Base-by-base conservation (phyloP, 1,140 invertebrate genomes). In the Panagrolaimus sp. region DNA sequence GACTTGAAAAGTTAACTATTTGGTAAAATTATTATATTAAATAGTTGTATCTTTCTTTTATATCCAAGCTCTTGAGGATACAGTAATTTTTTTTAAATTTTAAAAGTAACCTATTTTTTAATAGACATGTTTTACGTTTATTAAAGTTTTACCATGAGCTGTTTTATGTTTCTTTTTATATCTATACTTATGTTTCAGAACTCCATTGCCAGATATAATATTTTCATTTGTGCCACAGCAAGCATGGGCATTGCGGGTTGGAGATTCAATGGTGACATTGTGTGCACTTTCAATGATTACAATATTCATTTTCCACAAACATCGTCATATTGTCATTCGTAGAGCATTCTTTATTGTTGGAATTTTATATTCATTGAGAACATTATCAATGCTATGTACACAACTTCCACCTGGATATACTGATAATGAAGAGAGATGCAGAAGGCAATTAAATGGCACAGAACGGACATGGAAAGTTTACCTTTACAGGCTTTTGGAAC, bases 181-280 rank as follows among this genome's bases (percentile, higher is more conserved):
- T n/a, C n/a, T n/a, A 38, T 7, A 38, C 7, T 38, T 38, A 4
- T 38, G 32, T 38, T 78, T 32, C 32, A 78, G 77, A 47, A 52
- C 69, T 9, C 78, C 79, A 24, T 69, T 81, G 3, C 79, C 79
- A 4, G 79, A 81, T 68, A 67, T 82, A 4, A 67, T 81, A 14
- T 82, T 81, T 52, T 47, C 47, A n/a, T 63, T 82, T 17, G 55
- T 81, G 43, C 67, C 73, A 7, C 78, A 81, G 46, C 79, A 81
- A 64, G 43, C 58, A n/a, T 81, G 80, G 80, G 80, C 79, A 0
- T 69, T 76, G 4, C 46, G 46, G 7, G 65, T 79, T 17, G 80
- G 80, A 12, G 79, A 81, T 70, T 48, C 73, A 15, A 73, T 83
- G 70, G 80, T 78, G 0, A 76, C 73, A 15, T 46, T 82, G 0